These are phyloP conservation scores for Dryoscopus gambensis DNA, from an alignment of 2,113 vertebrate genomes.

Conservation along the genomic window DNA sequence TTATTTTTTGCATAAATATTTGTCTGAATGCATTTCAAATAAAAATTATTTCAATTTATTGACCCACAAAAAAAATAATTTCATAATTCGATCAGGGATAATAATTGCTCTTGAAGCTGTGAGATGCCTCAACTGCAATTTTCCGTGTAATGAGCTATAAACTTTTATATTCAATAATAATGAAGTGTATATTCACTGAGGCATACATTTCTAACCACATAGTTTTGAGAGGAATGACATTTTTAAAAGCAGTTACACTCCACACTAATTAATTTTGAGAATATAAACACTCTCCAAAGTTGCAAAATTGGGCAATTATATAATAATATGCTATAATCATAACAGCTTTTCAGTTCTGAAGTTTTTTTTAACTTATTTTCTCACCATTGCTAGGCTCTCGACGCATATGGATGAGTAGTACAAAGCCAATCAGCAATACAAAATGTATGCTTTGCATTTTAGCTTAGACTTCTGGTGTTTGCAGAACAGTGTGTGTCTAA, in stretches of 20 bases:
- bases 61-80: neutral
- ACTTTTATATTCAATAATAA: constrained; percentile 49
- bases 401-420: neutral
- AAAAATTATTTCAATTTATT: neutral
- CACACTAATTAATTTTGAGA: constrained; percentile 52
- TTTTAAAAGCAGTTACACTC: constrained; percentile 41
- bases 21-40: neutral
- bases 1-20: neutral
- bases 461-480: constrained; percentile 32
- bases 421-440: neutral
- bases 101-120: constrained; percentile 19
- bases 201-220: constrained; percentile 23
- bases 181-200: neutral
- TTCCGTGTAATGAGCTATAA: constrained; percentile 40
- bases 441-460: constrained; percentile 29
- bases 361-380: neutral
- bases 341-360: neutral
- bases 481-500: constrained; percentile 10
- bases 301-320: constrained; percentile 40
- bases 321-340: neutral
- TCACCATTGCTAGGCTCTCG: neutral
- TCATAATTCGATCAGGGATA: neutral
- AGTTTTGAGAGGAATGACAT: constrained; percentile 17
- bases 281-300: constrained; percentile 40
- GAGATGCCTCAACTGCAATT: constrained; percentile 29